A percentile compares a stretch with the other conserved stretches of the same genome.
phyloP scores from a whole-genome alignment of 1,140 invertebrate species.

The Teleopsis dalmanni region DNA sequence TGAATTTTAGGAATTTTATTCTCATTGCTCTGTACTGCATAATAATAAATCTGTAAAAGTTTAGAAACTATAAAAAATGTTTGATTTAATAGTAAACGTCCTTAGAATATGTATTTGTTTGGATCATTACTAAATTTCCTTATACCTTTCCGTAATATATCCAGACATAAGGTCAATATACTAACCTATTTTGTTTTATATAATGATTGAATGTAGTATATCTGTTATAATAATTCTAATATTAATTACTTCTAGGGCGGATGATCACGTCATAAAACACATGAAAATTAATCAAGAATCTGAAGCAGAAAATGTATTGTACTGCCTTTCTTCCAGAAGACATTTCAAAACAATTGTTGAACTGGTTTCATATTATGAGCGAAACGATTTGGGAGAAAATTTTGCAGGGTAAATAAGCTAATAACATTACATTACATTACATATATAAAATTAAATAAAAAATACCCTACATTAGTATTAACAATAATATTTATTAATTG shows the following conservation, averaged over 20 bases:
- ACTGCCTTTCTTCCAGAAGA: conserved; percentile 80
- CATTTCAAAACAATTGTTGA: conserved; percentile 85
- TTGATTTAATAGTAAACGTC: background rate
- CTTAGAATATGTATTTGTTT: too few species aligned
- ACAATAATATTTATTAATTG: conserved; percentile 15
- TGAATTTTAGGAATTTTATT: too few species aligned
- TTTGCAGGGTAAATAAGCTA: conserved; percentile 64
- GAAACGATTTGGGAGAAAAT: conserved; percentile 79
- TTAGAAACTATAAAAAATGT: background rate
- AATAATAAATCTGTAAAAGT: background rate
- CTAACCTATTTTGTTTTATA: too few species aligned
- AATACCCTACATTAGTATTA: background rate
- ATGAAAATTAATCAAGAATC: conserved; percentile 74
- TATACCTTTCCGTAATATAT: too few species aligned
- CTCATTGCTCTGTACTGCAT: background rate
- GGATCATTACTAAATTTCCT: too few species aligned
- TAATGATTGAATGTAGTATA: too few species aligned
- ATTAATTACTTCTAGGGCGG: conserved; percentile 24
- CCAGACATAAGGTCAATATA: too few species aligned
- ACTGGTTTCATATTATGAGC: conserved; percentile 82
- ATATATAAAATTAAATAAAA: background rate
- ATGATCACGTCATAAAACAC: conserved; percentile 59
- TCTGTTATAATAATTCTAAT: conserved; percentile 7
- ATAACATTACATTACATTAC: background rate
- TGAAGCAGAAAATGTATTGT: conserved; percentile 54